Base-by-base conservation (phyloP, 2,888 invertebrate species). In the Drosophila formosana region DNA sequence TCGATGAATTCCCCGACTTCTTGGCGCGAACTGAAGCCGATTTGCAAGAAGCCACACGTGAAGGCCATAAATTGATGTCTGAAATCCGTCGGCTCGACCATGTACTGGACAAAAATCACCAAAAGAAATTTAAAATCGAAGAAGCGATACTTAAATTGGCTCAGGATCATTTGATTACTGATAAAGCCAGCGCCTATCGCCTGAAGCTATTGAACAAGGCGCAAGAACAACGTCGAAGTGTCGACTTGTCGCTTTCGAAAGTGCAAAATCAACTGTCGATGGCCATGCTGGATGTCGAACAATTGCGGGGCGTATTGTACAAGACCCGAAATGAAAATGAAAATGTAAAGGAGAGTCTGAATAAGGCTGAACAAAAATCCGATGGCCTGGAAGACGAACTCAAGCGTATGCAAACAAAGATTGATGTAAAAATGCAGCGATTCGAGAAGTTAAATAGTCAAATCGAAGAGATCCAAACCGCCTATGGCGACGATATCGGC, bases 121-220 rank as follows among this genome's bases (percentile, higher is more conserved):
- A 91, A n/a, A 92, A 93, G 50, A 96, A 95, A 88, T 83, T 93
- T 11, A 92, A 93, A 43, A 73, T 95, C 50, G 96, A 97, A 89
- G 95, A 95, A 65, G 92, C 94, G 47, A 94, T 96, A 32, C 88
- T 96, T 5, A 89, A 91, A 23, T 93, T 94, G 65, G 92, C 96
- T 1, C 95, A 96, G 82, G 95, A 95, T 9, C 95, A 95, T 83
- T 90, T 95, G 4, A 93, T 95, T 4, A 95, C 95, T 46, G 95
- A 96, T 80, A 96, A 96, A 85, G 95, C 95, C 0, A 94, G 95
- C 4, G 92, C 94, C 90, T 92, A 91, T 68, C 89, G 92, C 6
- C 66, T 91, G 23, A 94, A 93, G 85, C 74, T 93, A 5, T 79
- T 94, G 4, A 89, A 91, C 11, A 92, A 93, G 28, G 76, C 91